Conservation (phyloP, 2,888 invertebrate genomes). For the Macroteleia sp. region DNA sequence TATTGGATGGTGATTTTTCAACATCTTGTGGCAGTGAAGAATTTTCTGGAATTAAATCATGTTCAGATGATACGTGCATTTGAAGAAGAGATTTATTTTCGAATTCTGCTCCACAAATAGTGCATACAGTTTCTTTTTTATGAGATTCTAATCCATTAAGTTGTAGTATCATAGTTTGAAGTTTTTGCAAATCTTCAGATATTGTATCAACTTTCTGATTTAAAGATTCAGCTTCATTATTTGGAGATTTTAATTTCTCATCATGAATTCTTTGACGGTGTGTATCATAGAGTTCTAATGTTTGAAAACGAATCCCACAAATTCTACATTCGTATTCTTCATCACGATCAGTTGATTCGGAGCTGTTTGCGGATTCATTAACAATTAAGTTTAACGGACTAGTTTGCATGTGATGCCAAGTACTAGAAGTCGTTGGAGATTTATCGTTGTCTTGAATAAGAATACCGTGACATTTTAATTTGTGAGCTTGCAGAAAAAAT, state of each 20-base stretch:
- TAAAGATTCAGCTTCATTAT: slow-evolving; percentile 76
- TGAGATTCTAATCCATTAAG: slow-evolving; percentile 91
- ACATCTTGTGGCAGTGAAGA: slow-evolving; percentile 72
- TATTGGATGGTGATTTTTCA: slow-evolving; percentile 78
- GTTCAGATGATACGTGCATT: slow-evolving; percentile 88
- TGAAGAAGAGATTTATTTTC: slow-evolving; percentile 89
- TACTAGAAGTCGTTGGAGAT: slow-evolving; percentile 81
- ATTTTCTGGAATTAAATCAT: slow-evolving; percentile 83
- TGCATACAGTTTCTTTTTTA: slow-evolving; percentile 86
- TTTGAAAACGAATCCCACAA: slow-evolving; percentile 85
- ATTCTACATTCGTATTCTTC: slow-evolving; percentile 85
- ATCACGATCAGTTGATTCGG: slow-evolving; percentile 85
- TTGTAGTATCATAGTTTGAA: slow-evolving; percentile 96
- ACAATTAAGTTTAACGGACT: slow-evolving; percentile 92
- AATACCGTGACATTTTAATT: slow-evolving; percentile 96
- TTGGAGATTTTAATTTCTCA: slow-evolving; percentile 72
- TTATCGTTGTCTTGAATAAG: slow-evolving; percentile 87
- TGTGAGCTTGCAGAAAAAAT: slow-evolving; percentile 95
- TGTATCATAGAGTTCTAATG: slow-evolving; percentile 78
- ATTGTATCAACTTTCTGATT: slow-evolving; percentile 85
- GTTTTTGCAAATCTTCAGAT: slow-evolving; percentile 93
- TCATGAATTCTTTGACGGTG: slow-evolving; percentile 79
- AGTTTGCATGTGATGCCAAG: slow-evolving; percentile 87
- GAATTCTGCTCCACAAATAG: slow-evolving; percentile 89
- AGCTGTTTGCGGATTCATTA: slow-evolving; percentile 85